Conservation (phyloP, 2,113 vertebrate genomes). For the Fukomys damarensis region DNA sequence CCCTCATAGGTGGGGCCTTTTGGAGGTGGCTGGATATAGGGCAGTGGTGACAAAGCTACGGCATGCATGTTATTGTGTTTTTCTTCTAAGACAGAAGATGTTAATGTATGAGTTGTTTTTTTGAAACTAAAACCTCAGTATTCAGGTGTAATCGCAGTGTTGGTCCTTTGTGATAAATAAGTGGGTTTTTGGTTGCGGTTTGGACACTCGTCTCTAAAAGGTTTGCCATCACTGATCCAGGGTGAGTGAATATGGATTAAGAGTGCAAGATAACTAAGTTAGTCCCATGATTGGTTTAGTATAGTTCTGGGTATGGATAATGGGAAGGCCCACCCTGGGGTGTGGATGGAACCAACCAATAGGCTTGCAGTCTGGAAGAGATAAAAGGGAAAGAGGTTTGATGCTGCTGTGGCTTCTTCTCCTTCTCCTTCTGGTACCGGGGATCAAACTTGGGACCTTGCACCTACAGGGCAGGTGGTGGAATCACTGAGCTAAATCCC, state of each 20-base stretch:
- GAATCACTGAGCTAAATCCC: no score
- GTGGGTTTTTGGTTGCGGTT: no score
- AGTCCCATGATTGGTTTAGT: not conserved
- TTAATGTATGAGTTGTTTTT: not conserved
- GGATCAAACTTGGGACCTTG: no score
- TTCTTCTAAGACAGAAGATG: not conserved
- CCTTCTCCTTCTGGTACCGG: no score
- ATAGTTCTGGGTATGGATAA: not conserved
- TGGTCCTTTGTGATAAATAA: not conserved
- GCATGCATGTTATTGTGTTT: not conserved
- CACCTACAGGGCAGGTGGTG: no score
- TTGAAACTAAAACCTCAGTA: not conserved
- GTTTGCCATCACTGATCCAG: not conserved
- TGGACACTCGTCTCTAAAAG: not conserved
- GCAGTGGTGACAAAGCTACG: not conserved
- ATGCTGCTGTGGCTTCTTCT: not conserved
- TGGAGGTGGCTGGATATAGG: not conserved
- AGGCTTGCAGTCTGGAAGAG: not conserved
- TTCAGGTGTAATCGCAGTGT: not conserved
- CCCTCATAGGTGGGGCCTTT: not conserved
- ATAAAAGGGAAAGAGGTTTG: not conserved
- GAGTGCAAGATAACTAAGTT: not conserved
- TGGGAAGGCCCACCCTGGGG: not conserved
- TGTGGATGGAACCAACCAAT: not conserved
- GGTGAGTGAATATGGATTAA: not conserved